Evolutionary conservation across 2,113 vertebrate species (phyloP), one percentile per base, ranked within the genome.

Genomic region (Microcebus jonahi): DNA sequence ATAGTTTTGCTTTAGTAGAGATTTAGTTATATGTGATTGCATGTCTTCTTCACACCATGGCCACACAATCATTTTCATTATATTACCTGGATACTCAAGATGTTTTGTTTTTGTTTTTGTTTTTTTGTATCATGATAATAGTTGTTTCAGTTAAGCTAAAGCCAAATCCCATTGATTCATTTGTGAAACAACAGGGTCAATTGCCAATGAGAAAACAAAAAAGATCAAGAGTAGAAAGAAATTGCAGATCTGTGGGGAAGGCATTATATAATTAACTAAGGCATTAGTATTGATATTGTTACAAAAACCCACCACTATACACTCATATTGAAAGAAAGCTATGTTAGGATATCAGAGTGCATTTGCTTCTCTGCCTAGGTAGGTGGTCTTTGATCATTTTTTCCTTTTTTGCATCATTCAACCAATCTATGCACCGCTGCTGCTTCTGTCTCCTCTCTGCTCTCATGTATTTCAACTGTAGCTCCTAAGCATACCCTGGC

Each of bases 81-180:
- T 59, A 55, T 77, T 77, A 85, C 65, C 29, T 76, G 57, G 20
- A n/a, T 34, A 88, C 1, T 50, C 8, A 63, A 83, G 55, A 61
- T 45, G 7, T 8, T 45, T 45, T 45, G 45, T 45, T 45, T 14
- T 67, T 71, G 59, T 75, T 73, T 39, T 87, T 67, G 31, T 67
- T 53, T 76, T 68, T 86, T 71, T 3, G 4, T 9, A 55, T 86
- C 23, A 90, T 12, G 48, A 59, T 39, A 82, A 27, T 1, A 63
- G 25, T 63, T 90, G 36, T 53, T 95, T 96, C 25, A 17, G 65
- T 77, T 96, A 91, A 89, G 87, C 39, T 88, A 63, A 87, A 80
- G 31, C 27, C 31, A 77, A 83, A 88, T 92, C 55, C 53, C 75
- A 87, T 3, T 81, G 23, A 77, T 67, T 91, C 17, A 29, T 29